Base-by-base conservation (phyloP, 53 echinoderm and acorn worm genomes). In the Crossaster papposus region DNA sequence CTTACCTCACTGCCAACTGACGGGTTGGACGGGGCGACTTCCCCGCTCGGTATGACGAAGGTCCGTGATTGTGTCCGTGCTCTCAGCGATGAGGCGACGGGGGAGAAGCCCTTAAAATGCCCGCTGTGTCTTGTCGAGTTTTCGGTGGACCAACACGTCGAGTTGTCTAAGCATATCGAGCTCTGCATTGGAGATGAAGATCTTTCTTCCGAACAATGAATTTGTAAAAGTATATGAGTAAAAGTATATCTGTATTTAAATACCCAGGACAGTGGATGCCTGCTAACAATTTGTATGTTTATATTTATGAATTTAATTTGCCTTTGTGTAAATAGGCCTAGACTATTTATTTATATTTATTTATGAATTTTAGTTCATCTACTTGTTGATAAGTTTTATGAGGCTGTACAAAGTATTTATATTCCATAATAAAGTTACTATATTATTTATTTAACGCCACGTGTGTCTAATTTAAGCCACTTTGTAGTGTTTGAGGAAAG, bases 61-160 rank as follows among this genome's bases (percentile, higher is more conserved):
- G 75, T 36, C 10, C 35, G 33, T 2, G 75, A 74, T 32, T 74
- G 75, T 17, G 36, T 74, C 75, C 36, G 1, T 20, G 75, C 4
- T 29, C 68, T 28, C 22, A 68, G 68, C 68, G 68, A 28, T 9
- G 81, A 81, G 20, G 81, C 3, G 30, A 35, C 18, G 2, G 17
- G 3, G 53, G 83, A 90, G 33, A 53, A 84, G 53, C 70, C 70
- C 52, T 28, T 90, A 31, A 36, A 58, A 44, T 91, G 91, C 36
- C 91, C 91, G 30, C 84, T 70, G 79, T 91, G 91, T 53, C 64
- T 91, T 34, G 70, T 53, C 68, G 37, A 83, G 68, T 91, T 91
- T 36, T 4, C 55, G 0, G 85, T 91, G 38, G 70, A 83, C 22
- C 44, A 50, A 29, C 91, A 84, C 70, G 36, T 6, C 37, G 70